Evolutionary conservation across 64 coral and sea anemone genomes (phyloP).

Genomic region (Montipora efflorescens): DNA sequence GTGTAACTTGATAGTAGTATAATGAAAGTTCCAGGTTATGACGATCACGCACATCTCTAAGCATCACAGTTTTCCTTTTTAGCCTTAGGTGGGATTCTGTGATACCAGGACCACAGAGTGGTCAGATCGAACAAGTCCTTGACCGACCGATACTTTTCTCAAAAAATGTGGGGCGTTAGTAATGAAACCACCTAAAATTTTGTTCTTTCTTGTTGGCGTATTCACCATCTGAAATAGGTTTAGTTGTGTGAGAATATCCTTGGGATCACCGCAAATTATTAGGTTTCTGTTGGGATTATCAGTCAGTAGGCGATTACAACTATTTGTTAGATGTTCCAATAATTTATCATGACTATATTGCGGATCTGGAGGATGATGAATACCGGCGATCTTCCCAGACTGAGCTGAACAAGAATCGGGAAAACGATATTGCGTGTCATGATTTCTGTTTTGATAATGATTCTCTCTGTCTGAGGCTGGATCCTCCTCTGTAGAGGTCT

Average conservation of each 20-base stretch:
- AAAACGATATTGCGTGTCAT: neutral
- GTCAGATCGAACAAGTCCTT: neutral
- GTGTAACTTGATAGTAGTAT: too few species aligned
- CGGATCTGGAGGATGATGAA: neutral
- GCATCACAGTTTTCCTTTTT: neutral
- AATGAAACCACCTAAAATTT: neutral
- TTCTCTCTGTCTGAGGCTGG: too few species aligned
- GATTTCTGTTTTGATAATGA: too few species aligned
- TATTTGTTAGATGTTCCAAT: neutral
- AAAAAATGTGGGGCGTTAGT: conserved; percentile 22
- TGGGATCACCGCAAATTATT: neutral
- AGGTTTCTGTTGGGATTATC: neutral
- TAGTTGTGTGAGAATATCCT: conserved; percentile 5
- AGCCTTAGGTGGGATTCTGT: neutral
- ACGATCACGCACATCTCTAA: neutral
- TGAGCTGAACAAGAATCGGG: neutral
- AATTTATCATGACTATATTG: conserved; percentile 8
- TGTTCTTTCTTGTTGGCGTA: conserved; percentile 18
- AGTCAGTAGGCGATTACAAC: too few species aligned
- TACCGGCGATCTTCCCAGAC: neutral
- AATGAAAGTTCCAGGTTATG: neutral
- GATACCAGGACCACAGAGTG: too few species aligned
- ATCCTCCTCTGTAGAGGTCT: too few species aligned
- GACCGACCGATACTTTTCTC: neutral
- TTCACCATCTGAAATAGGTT: neutral